Evolutionary conservation across 1,140 invertebrate species (phyloP), one percentile per base, ranked within the genome.

Genomic region (Tetragonula clypearis): DNA sequence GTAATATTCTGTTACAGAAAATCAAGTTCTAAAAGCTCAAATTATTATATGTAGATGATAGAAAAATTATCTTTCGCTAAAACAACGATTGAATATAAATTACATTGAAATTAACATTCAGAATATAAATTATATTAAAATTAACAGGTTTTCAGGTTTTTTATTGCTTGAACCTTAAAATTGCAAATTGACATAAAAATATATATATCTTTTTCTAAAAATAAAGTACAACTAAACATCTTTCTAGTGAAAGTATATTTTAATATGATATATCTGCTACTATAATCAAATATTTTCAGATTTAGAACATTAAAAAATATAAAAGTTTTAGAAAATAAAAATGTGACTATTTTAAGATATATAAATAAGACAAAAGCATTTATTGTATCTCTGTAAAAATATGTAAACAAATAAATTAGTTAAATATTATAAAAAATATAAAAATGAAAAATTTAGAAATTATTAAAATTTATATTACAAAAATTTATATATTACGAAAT

Each of bases 391-490:
- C 5, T 30, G 14, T 35, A 71, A 55, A 30, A 55, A 62, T 72
- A 69, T 76, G 23, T 60, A 73, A 80, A 87, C 53, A 84, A 62
- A 62, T 56, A 9, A 68, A 71, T 74, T 84, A 35, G 60, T 66
- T 56, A 41, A 73, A 19, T 83, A n/a, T 56, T 76, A 17, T 53
- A 55, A 71, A 60, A 69, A 76, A 65, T 12, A 23, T 56, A 60
- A 53, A 17, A 19, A 6, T 83, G n/a, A 58, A 66, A 49, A 72
- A 21, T 76, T 75, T 15, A 85, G 23, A 73, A 77, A 74, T 85
- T 74, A 88, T 81, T 78, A 35, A 35, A 35, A 35, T 35, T 35
- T 35, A 35, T 35, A 85, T 87, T 41, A 56, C 69, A 81, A 80
- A 15, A 69, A 74, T 87, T 84, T 30, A 53, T 83, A 80, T 56